Percentiles rank a stretch among this genome's conserved stretches.
Conservation (phyloP, 2,113 vertebrate genomes). For the Nanorana parkeri region DNA sequence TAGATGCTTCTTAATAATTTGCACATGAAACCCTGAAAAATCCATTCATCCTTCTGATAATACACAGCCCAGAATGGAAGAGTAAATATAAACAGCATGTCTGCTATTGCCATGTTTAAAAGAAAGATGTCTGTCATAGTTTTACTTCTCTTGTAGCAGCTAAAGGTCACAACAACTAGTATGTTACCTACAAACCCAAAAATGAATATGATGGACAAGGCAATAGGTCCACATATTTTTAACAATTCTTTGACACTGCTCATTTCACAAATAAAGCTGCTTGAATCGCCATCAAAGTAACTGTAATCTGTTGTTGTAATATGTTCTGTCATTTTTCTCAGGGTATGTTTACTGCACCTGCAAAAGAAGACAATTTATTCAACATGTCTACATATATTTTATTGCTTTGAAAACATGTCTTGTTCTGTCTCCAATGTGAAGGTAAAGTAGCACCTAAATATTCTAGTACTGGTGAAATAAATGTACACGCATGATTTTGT, state of each 20-base stretch:
- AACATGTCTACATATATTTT: too few species aligned
- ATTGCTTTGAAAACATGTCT: too few species aligned
- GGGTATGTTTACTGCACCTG: not conserved
- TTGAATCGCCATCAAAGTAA: not conserved
- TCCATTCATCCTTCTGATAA: constrained; percentile 70
- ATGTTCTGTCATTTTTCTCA: fast-evolving
- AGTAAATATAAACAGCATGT: constrained; percentile 83
- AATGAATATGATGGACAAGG: constrained; percentile 80
- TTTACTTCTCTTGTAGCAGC: constrained; percentile 80
- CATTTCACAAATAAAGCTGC: constrained; percentile 54
- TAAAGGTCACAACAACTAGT: constrained; percentile 86
- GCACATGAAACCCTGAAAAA: constrained; percentile 77
- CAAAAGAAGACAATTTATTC: not conserved
- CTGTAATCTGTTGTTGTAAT: not conserved
- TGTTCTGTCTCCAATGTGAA: too few species aligned
- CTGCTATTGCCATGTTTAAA: constrained; percentile 88
- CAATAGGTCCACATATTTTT: constrained; percentile 66
- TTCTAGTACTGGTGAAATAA: too few species aligned
- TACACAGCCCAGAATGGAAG: constrained; percentile 85
- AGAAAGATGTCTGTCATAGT: constrained; percentile 92
- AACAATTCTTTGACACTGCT: constrained; percentile 67
- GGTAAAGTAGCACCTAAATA: too few species aligned
- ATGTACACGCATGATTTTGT: too few species aligned
- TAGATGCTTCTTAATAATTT: constrained; percentile 84
- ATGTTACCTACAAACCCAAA: constrained; percentile 84